Conservation (phyloP, 92 coral and sea anemone species). For the Porites rus region DNA sequence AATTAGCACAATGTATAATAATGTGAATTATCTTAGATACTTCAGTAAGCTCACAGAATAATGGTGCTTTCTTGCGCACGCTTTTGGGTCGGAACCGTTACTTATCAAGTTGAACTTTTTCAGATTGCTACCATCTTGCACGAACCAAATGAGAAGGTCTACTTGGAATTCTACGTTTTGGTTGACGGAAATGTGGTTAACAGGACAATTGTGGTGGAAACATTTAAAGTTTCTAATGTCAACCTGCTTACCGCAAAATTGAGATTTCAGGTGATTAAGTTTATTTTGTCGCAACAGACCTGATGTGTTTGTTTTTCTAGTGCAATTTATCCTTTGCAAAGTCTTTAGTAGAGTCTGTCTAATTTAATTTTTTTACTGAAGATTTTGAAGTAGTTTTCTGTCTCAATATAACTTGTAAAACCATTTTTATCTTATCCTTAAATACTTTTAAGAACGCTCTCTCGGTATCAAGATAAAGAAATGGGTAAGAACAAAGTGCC, state of each 20-base stretch:
- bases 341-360: too few species aligned
- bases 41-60: not conserved
- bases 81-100: not conserved
- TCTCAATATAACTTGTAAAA: too few species aligned
- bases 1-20: too few species aligned
- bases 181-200: conserved; percentile 57
- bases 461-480: too few species aligned
- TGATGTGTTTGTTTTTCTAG: not conserved
- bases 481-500: too few species aligned
- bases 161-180: conserved; percentile 78
- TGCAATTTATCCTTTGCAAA: too few species aligned
- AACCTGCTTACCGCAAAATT: conserved; percentile 60
- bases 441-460: too few species aligned
- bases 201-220: conserved; percentile 61
- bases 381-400: too few species aligned
- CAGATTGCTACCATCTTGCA: conserved; percentile 71
- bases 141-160: conserved; percentile 68
- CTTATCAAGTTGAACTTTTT: not conserved
- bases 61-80: not conserved
- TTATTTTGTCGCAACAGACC: not conserved
- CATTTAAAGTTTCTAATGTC: conserved; percentile 61
- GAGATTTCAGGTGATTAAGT: conserved; percentile 65
- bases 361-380: too few species aligned
- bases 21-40: not conserved
- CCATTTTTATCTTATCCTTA: too few species aligned